Evolutionary conservation across 2,797 vertebrate genomes (phyloP), one percentile per base, ranked within the genome.

Genomic region (Bradypodion ventrale): DNA sequence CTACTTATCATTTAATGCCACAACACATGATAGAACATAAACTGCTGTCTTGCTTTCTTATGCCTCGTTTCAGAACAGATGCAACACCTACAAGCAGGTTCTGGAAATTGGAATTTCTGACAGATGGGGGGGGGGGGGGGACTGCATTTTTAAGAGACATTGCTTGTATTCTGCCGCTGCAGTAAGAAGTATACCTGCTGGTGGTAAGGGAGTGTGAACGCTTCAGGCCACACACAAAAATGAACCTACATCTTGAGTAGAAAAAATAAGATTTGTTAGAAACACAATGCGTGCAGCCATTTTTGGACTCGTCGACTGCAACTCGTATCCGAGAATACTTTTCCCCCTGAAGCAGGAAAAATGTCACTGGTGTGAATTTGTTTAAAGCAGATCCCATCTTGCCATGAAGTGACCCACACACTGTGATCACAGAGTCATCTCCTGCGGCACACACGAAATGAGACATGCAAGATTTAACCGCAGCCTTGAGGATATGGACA

Each of bases 61-160:
- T 70, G n/a, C 52, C 85, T 77, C 70, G 10, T n/a, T 78, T 68
- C 52, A 76, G 79, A 89, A 83, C 21, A 69, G n/a, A 35, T 1
- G 42, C 19, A 0, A 0, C 59, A 35, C n/a, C 56, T 78, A 49
- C 80, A 69, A 76, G 68, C 27, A 42, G n/a, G 21, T 76, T 76
- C 37, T 4, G 37, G 37, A 59, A 32, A 35, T 29, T 35, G 46
- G 35, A 85, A 37, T 75, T 44, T 80, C 74, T 80, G 42, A 49
- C 78, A 85, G 65, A 85, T 81, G 52, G 63, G 27, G 37, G 1
- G 52, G 63, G 27, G 37, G 1, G 3, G 4, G 66, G 70, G 12
- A 4, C 37, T 49, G 52, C 52, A 60, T 25, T 62, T 73, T 12
- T 73, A 7, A 76, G 40, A 81, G 40, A 12, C 10, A 62, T 63